Evolutionary conservation across 2,888 invertebrate species (phyloP), one percentile per base, ranked within the genome.

Genomic region (Anarsia innoxiella): DNA sequence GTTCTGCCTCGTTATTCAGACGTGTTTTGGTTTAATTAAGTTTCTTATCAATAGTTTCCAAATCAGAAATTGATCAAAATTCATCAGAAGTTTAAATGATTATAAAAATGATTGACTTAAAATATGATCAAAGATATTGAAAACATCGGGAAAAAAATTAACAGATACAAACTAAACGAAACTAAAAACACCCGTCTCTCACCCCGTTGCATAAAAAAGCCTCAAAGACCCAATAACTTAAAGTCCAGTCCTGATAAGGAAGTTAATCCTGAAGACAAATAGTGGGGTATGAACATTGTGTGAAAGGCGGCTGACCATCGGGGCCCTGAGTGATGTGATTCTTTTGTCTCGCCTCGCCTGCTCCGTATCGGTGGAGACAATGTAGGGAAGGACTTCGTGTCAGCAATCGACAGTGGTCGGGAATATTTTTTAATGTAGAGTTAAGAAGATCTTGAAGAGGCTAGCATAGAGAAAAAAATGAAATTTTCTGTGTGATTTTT

Each of bases 191-290:
- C n/a, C n/a, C n/a, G n/a, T n/a, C n/a, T n/a, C n/a, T n/a, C n/a
- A n/a, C n/a, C n/a, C n/a, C n/a, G n/a, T n/a, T n/a, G n/a, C n/a
- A n/a, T n/a, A n/a, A n/a, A n/a, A n/a, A n/a, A n/a, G n/a, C n/a
- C n/a, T n/a, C n/a, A n/a, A n/a, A n/a, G n/a, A 51, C 44, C 40
- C 50, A 65, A 66, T 62, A 66, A 60, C 53, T 60, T 49, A 55
- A 62, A 54, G 56, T 53, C 34, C 53, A 57, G 57, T 49, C 53
- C 56, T 63, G 78, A 77, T 80, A 80, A 80, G 75, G 74, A 75
- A 82, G 78, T 75, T 78, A 82, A 83, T 82, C 77, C 76, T 35
- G 51, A 80, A 79, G 78, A 82, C 73, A 79, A 79, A 82, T 80
- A 78, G 74, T 66, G 55, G 61, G 46, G 56, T 58, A 56, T 61